A percentile compares a stretch with the other conserved stretches of the same genome.
These are phyloP conservation scores for Meiosimyza platycephala DNA, from an alignment of 2,888 invertebrate species.

Conservation along the genomic window DNA sequence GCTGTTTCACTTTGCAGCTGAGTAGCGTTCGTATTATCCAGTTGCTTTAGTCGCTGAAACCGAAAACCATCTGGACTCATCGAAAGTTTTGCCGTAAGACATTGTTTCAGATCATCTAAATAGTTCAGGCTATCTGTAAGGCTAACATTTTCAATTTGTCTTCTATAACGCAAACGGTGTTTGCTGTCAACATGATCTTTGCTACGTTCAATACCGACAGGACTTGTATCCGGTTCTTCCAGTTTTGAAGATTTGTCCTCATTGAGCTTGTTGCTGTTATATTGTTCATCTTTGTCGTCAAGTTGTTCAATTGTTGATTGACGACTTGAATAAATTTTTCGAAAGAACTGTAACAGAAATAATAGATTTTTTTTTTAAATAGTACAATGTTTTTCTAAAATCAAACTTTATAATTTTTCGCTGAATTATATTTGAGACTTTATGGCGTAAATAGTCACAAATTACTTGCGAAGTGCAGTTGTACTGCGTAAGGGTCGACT, in stretches of 20 bases:
- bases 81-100: slow-evolving; percentile 48
- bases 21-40: neutral
- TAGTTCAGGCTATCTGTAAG: too few relatives aligned
- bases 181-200: too few relatives aligned
- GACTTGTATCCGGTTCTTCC: neutral
- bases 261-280: neutral
- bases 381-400: too few relatives aligned
- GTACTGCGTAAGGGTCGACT: too few relatives aligned
- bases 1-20: slow-evolving; percentile 47
- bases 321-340: neutral
- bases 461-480: too few relatives aligned
- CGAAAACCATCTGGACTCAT: slow-evolving; percentile 51
- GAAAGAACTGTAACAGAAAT: slow-evolving; percentile 4
- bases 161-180: neutral
- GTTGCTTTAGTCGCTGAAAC: slow-evolving; percentile 43
- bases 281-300: neutral
- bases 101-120: slow-evolving; percentile 32
- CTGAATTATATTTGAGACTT: too few relatives aligned
- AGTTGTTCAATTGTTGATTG: neutral
- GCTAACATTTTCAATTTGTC: neutral
- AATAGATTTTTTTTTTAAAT: neutral
- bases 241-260: neutral
- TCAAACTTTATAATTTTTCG: too few relatives aligned
- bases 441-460: too few relatives aligned
- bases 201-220: neutral